These are phyloP conservation scores for Agelas oroides DNA, from an alignment of 37 sponge, comb jelly and placozoan species.

Conservation along the genomic window DNA sequence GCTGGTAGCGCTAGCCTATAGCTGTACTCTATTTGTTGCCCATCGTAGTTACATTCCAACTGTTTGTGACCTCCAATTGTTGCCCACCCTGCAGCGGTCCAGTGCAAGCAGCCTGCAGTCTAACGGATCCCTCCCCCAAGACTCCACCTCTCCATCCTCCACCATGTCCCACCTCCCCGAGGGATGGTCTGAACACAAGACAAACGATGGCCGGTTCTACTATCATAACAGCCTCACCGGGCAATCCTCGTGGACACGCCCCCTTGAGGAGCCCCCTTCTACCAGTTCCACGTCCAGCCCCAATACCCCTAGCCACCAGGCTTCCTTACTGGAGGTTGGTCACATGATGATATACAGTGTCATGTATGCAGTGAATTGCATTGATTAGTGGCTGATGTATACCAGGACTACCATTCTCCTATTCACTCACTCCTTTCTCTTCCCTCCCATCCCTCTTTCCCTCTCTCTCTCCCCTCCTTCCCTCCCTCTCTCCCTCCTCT, in stretches of 20 bases:
- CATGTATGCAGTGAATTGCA: neutral
- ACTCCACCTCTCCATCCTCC: conserved; percentile 17
- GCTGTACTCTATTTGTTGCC: no score
- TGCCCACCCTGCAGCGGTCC: no score
- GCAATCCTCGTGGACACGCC: conserved; percentile 75
- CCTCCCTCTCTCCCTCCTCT: neutral
- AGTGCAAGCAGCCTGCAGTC: no score
- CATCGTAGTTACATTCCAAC: no score
- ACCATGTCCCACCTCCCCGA: conserved; percentile 49
- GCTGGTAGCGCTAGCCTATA: no score
- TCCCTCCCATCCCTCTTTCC: no score
- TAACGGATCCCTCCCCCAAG: no score
- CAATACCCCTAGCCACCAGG: neutral
- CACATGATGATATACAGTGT: neutral
- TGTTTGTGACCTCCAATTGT: no score
- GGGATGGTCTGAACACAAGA: conserved; percentile 81
- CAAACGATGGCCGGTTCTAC: conserved; percentile 62
- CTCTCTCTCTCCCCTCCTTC: neutral
- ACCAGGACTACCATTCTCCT: no score
- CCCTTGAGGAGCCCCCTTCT: neutral
- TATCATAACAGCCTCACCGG: conserved; percentile 72
- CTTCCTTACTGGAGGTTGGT: neutral
- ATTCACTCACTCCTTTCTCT: no score
- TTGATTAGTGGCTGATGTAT: no score
- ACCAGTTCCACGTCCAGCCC: conserved; percentile 5